Evolutionary conservation across 2,797 vertebrate species (phyloP).

Genomic region (Vespertilio murinus): DNA sequence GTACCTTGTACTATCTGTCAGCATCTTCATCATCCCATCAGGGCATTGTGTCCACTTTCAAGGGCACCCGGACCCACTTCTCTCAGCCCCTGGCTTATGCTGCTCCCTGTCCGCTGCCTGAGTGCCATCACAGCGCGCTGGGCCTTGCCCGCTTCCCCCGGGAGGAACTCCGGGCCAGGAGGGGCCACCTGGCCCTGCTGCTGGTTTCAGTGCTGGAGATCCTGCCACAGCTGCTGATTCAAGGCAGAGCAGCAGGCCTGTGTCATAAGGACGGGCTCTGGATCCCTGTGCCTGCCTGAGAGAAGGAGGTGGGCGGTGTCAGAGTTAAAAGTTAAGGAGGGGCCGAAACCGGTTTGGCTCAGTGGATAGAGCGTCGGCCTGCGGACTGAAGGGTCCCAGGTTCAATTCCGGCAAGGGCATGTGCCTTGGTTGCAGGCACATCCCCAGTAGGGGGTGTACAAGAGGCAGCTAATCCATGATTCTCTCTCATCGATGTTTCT

Average conservation of each 20-base stretch:
- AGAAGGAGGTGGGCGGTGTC: neutral
- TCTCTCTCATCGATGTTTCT: too few species aligned
- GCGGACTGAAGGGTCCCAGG: too few species aligned
- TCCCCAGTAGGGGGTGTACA: too few species aligned
- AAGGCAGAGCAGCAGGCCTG: neutral
- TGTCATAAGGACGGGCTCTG: neutral
- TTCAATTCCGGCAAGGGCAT: too few species aligned
- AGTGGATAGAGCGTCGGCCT: neutral
- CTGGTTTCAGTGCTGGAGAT: neutral
- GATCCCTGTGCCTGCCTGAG: neutral
- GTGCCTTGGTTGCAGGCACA: too few species aligned
- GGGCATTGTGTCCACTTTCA: neutral
- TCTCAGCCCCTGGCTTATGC: neutral
- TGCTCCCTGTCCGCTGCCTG: accelerated
- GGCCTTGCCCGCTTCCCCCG: neutral
- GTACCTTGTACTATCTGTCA: neutral
- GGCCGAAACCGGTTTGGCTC: neutral
- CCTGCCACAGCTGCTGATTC: neutral
- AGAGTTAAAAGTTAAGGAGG: neutral
- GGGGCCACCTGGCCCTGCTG: neutral
- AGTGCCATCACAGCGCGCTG: too few species aligned
- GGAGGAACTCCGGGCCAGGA: neutral
- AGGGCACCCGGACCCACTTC: neutral
- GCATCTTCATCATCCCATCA: neutral
- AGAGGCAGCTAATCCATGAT: too few species aligned